A percentile compares a stretch with the other conserved stretches of the same genome.
Conservation (phyloP, 2,113 vertebrate species). For the Tachysurus fulvidraco region DNA sequence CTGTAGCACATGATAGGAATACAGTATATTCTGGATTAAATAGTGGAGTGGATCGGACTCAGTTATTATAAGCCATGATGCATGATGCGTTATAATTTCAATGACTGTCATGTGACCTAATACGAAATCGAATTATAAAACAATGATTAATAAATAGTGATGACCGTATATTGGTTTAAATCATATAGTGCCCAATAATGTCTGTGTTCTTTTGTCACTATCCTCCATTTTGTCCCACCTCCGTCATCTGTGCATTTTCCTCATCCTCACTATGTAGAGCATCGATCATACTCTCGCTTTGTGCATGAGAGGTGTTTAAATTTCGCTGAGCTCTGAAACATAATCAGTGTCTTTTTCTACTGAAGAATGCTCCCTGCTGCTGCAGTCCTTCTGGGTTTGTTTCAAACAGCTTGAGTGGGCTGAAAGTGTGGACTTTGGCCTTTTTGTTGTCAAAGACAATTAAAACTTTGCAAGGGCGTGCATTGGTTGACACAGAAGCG, state of each 20-base stretch:
- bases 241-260: constrained; percentile 1
- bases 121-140: not conserved
- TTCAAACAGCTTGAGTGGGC: constrained; percentile 9
- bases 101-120: not conserved
- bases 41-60: no score
- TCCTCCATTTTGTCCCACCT: constrained; percentile 2
- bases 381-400: not conserved
- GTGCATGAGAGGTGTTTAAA: constrained; percentile 25
- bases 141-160: not conserved
- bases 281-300: constrained; percentile 15
- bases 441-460: constrained; percentile 34
- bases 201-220: not conserved
- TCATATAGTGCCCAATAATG: not conserved
- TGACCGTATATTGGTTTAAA: not conserved
- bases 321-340: constrained; percentile 42
- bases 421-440: constrained; percentile 37
- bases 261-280: not conserved
- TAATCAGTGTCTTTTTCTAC: constrained; percentile 24
- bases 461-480: constrained; percentile 52
- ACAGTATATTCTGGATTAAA: not conserved
- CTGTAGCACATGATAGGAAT: not conserved
- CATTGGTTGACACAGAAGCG: constrained; percentile 23
- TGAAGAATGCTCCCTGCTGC: not conserved
- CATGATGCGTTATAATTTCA: not conserved
- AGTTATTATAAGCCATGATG: not conserved